phyloP scores from a whole-genome alignment of 2,113 vertebrate genomes.

The Glaucidium brasilianum region DNA sequence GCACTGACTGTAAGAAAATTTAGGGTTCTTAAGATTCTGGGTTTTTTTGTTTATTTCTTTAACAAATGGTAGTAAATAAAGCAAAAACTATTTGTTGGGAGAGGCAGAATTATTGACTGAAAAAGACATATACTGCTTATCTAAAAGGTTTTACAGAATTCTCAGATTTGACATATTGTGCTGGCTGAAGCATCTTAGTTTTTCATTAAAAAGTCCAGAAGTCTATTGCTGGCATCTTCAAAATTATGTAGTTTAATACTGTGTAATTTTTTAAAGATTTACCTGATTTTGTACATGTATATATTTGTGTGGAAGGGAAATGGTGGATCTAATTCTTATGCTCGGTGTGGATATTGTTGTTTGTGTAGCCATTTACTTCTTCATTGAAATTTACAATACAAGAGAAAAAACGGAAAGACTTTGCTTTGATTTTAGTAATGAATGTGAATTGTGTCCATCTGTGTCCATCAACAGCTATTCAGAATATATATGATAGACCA shows the following conservation, averaged over 20 bases:
- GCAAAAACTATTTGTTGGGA: neutral
- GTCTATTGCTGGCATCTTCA: neutral
- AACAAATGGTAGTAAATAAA: neutral
- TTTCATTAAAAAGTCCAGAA: neutral
- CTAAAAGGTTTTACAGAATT: neutral
- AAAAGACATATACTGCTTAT: neutral
- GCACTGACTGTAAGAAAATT: neutral
- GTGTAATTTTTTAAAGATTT: neutral
- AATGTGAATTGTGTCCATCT: neutral
- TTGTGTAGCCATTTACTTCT: neutral
- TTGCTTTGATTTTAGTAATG: neutral
- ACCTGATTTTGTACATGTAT: neutral
- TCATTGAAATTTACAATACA: neutral
- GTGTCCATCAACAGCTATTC: neutral
- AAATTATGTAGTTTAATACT: neutral
- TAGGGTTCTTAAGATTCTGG: neutral
- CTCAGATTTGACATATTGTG: neutral
- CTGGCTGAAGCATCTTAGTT: neutral
- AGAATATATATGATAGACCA: neutral
- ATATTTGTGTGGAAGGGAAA: neutral
- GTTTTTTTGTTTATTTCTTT: neutral
- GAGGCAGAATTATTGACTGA: neutral
- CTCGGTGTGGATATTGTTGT: neutral
- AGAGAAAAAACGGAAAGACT: neutral
- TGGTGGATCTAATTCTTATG: neutral